Percentiles rank a stretch among this genome's conserved stretches.
Evolutionary conservation across 2,888 invertebrate species (phyloP).

Genomic region (Cephus nigrinus): DNA sequence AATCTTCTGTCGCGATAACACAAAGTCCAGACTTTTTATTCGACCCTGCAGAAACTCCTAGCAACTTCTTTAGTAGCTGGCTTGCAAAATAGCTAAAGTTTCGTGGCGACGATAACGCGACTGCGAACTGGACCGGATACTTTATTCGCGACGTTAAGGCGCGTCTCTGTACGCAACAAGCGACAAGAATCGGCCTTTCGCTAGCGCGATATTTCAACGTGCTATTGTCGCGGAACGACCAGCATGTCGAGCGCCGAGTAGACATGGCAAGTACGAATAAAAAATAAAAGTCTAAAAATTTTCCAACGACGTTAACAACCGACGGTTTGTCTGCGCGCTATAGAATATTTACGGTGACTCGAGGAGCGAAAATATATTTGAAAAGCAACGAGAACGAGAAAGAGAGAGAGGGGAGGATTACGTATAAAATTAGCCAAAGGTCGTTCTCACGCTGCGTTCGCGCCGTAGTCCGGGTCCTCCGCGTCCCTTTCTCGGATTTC

Average conservation of each 20-base stretch:
- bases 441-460: neutral
- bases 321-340: neutral
- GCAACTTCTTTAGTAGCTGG: constrained; percentile 23
- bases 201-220: neutral
- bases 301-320: neutral
- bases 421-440: neutral
- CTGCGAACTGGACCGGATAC: constrained; percentile 3
- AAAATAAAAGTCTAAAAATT: neutral
- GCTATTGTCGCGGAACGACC: neutral
- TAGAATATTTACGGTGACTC: neutral
- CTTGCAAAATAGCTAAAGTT: constrained; percentile 29
- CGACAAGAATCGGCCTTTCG: neutral
- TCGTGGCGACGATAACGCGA: constrained; percentile 24
- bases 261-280: neutral
- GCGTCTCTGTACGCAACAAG: neutral
- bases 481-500: neutral
- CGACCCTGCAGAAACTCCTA: constrained; percentile 8
- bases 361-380: neutral
- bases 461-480: neutral
- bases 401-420: neutral
- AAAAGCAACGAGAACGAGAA: neutral
- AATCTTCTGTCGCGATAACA: neutral
- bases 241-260: neutral
- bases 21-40: neutral
- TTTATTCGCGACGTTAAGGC: constrained; percentile 1